Base-by-base conservation (phyloP, 2,888 invertebrate genomes). In the Graphium colonna region DNA sequence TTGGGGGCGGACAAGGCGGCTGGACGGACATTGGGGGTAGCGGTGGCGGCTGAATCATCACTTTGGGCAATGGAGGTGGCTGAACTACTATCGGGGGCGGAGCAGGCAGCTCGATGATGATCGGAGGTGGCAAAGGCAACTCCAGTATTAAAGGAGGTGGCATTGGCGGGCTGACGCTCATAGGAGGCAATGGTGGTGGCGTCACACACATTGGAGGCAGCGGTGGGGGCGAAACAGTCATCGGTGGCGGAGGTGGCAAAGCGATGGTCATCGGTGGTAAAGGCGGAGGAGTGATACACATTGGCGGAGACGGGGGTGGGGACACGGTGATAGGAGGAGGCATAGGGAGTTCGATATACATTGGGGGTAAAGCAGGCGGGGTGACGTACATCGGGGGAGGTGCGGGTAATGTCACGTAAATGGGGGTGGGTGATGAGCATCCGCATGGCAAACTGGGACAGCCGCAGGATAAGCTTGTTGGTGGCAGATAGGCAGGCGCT, bases 21-120 rank as follows among this genome's bases (percentile, higher is more conserved):
- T 87, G 84, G 9, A 88, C 80, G 0, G 81, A 75, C 65, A 88
- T 69, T 1, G 85, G 80, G 0, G 86, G 80, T 31, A 81, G 53
- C n/a, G 80, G 71, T 2, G 87, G 87, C 9, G 82, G 82, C 57
- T 85, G 85, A 15, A 87, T 71, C 74, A 77, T 68, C 51, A 87
- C 65, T 52, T 77, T 80, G 0, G 80, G 79, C 17, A 84, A 50
- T 33, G 85, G 73, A 0, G 86, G 86, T 1, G 84, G 85, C 56
- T 87, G 87, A 5, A 87, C 68, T 3, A 84, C 64, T 17, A 87
- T 79, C 41, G 84, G 84, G 0, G 82, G 78, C 5, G 63, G 67
- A 43, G 68, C 57, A 2, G 73, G 72, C 42, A 69, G 53, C n/a
- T 73, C 70, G 12, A 73, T 63, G 46, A 69, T 58, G 9, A 74